A percentile compares a stretch with the other conserved stretches of the same genome.
Evolutionary conservation across 1,140 invertebrate species (phyloP).

Genomic region (Drosophila elegans): DNA sequence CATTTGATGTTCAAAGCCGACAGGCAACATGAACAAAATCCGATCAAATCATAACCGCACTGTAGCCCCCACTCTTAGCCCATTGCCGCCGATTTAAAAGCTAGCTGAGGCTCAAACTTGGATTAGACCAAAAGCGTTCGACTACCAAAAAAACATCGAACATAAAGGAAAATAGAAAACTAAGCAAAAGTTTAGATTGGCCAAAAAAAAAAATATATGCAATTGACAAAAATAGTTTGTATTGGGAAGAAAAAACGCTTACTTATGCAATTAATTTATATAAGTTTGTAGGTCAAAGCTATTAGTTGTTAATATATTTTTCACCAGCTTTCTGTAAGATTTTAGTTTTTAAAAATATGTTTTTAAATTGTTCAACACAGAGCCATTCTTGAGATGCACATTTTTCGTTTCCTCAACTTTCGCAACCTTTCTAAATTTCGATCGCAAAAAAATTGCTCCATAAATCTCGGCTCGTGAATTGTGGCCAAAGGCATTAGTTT

Average conservation of each 20-base stretch:
- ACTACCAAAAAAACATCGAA: neutral
- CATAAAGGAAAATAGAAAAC: neutral
- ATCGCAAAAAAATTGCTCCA: neutral
- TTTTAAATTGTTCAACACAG: neutral
- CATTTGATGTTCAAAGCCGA: constrained; percentile 71
- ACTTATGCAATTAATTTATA: no score
- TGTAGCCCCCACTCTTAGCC: neutral
- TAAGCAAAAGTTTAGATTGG: neutral
- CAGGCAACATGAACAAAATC: constrained; percentile 73
- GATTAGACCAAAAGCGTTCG: constrained; percentile 21
- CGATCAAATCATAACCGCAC: constrained; percentile 49
- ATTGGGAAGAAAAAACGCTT: no score
- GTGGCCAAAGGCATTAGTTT: constrained; percentile 11
- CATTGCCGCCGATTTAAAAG: constrained; percentile 4
- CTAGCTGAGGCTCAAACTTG: constrained; percentile 20
- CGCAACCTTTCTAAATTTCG: constrained; percentile 10
- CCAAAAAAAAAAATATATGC: no score
- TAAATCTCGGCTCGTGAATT: constrained; percentile 12
- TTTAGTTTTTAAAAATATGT: no score
- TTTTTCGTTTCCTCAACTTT: neutral
- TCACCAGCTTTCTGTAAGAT: no score
- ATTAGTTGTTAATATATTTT: no score
- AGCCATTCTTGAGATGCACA: neutral
- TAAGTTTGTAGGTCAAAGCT: no score
- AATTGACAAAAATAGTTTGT: no score